Evolutionary conservation across 1,140 invertebrate genomes (phyloP).

Genomic region (Akabosia matsudoensis): DNA sequence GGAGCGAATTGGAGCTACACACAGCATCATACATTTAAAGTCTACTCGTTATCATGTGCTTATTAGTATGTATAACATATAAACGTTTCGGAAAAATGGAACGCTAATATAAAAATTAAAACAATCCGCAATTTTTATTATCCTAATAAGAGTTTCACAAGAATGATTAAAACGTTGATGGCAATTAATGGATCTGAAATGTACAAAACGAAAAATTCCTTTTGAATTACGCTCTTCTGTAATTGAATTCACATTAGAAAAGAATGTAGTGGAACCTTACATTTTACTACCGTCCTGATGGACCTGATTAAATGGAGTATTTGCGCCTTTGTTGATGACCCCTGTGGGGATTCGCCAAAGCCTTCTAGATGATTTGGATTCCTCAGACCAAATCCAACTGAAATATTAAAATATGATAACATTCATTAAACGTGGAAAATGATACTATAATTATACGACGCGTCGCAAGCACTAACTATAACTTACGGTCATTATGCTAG

Average conservation of each 20-base stretch:
- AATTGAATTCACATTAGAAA: no score
- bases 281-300: slow-evolving; percentile 84
- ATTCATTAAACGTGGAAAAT: background rate
- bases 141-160: slow-evolving; percentile 6
- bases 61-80: background rate
- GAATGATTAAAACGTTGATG: slow-evolving; percentile 5
- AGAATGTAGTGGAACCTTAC: slow-evolving; percentile 68
- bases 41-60: background rate
- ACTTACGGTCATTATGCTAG: no score
- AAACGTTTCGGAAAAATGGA: no score
- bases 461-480: no score
- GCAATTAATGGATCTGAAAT: slow-evolving; percentile 9
- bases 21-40: background rate
- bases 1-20: no score
- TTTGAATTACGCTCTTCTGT: no score
- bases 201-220: no score
- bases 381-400: slow-evolving; percentile 56
- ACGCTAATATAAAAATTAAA: no score
- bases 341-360: slow-evolving; percentile 73
- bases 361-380: slow-evolving; percentile 61
- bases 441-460: background rate
- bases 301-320: slow-evolving; percentile 81
- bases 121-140: background rate
- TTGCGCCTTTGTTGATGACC: slow-evolving; percentile 66
- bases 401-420: slow-evolving; percentile 34